Base-by-base conservation (phyloP, 1,140 invertebrate genomes). In the Mya arenaria region DNA sequence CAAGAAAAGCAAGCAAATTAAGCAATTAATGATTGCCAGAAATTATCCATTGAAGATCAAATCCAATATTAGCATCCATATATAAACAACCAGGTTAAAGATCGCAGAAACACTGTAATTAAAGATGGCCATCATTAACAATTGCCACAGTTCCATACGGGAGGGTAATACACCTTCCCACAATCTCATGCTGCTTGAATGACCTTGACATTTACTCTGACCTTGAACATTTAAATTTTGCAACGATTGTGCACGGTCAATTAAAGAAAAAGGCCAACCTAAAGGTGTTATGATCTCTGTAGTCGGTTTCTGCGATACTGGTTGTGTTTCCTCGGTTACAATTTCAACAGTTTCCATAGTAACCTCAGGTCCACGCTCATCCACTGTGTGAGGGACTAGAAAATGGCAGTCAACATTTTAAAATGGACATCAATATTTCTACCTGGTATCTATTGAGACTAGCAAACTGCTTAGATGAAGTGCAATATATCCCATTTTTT, bases 341-440 rank as follows among this genome's bases (percentile, higher is more conserved):
- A 84, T 69, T 65, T 82, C 78, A 37, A 85, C 78, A 56, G 72
- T 74, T 73, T 73, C 79, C 48, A 55, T 66, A 32, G 71, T 73
- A 30, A 73, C 65, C 41, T 87, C 87, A 73, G 84, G 78, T 85
- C 88, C 88, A 88, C 87, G 84, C 78, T 88, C 89, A 73, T 85
- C 86, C 85, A 83, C 74, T 82, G 62, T 85, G 28, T 85, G 81
- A 68, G 85, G 80, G 82, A 78, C 88, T 89, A 89, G 58, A 89
- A 89, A 41, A 58, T 65, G 48, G 25, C 8, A 69, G 36, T 10
- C 8, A 6, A n/a, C n/a, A n/a, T n/a, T n/a, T n/a, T n/a, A n/a
- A n/a, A n/a, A 25, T 60, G 17, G 28, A 60, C 56, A n/a, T 60
- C 8, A 17, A 13, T 10, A 48, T n/a, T 13, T 48, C 44, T 13